These are phyloP conservation scores for Hydrolagus colliei DNA, from an alignment of 2,797 vertebrate genomes.

Conservation along the genomic window DNA sequence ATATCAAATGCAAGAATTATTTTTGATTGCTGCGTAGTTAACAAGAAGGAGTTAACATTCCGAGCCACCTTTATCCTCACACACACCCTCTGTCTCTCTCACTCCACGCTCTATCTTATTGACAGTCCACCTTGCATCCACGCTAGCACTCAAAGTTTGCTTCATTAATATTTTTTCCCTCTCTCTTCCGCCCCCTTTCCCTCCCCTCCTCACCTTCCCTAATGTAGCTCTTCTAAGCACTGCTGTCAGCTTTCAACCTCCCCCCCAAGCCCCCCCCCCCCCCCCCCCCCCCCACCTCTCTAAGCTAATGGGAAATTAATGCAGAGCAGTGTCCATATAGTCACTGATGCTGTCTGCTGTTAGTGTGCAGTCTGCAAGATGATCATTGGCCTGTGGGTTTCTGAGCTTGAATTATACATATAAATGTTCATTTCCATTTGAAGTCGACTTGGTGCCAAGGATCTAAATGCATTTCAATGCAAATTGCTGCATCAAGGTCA, in stretches of 20 bases:
- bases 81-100: too few species aligned
- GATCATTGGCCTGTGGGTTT: slow-evolving; percentile 27
- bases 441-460: slow-evolving; percentile 25
- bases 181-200: too few species aligned
- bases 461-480: slow-evolving; percentile 26
- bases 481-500: slow-evolving; percentile 27
- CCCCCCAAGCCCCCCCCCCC: too few species aligned
- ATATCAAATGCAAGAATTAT: too few species aligned
- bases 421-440: slow-evolving; percentile 29
- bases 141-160: not conserved
- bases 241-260: slow-evolving; percentile 4
- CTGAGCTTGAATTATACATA: slow-evolving; percentile 30
- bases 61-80: too few species aligned
- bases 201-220: too few species aligned
- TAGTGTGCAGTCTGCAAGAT: slow-evolving; percentile 19
- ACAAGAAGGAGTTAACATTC: too few species aligned
- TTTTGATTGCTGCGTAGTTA: too few species aligned
- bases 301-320: slow-evolving; percentile 22
- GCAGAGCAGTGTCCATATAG: slow-evolving; percentile 13
- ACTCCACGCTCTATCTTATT: too few species aligned
- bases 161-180: slow-evolving; percentile 20
- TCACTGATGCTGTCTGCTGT: not conserved
- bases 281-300: too few species aligned
- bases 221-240: slow-evolving; percentile 23
- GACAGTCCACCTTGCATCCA: not conserved